Percentiles rank a stretch among this genome's conserved stretches.
Evolutionary conservation across 2,113 vertebrate genomes (phyloP).

Genomic region (Ageneiosus marmoratus): DNA sequence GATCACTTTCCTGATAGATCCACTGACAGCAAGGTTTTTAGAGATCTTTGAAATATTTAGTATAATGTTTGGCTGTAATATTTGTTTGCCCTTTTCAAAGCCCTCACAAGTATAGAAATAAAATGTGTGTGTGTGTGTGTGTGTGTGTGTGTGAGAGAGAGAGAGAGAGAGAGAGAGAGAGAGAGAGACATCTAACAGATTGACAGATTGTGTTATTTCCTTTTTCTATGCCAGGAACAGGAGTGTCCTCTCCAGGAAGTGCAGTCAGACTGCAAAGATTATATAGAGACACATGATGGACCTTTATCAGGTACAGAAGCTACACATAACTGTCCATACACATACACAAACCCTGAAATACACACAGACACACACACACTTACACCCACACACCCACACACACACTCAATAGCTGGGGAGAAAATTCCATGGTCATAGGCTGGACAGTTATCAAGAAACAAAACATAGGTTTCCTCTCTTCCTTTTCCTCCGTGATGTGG

Average conservation of each 20-base stretch:
- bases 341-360: neutral
- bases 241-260: slow-evolving; percentile 67
- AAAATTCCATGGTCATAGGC: slow-evolving; percentile 17
- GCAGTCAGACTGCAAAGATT: slow-evolving; percentile 62
- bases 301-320: slow-evolving; percentile 76
- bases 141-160: neutral
- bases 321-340: slow-evolving; percentile 17
- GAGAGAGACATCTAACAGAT: slow-evolving; percentile 6
- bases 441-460: slow-evolving; percentile 52
- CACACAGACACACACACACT: slow-evolving; percentile 20
- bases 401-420: neutral
- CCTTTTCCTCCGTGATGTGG: slow-evolving; percentile 45
- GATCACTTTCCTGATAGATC: neutral
- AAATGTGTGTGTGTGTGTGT: slow-evolving; percentile 10
- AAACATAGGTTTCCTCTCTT: slow-evolving; percentile 63
- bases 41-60: neutral
- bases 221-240: slow-evolving; percentile 43
- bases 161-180: too few species aligned
- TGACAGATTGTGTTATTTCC: slow-evolving; percentile 32
- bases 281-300: slow-evolving; percentile 66
- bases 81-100: slow-evolving; percentile 1
- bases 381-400: slow-evolving; percentile 29
- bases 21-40: neutral
- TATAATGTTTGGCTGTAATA: neutral
- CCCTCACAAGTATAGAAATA: too few species aligned